A percentile compares a stretch with the other conserved stretches of the same genome.
Conservation (phyloP, 2,888 invertebrate species). For the Drosophila mimica region DNA sequence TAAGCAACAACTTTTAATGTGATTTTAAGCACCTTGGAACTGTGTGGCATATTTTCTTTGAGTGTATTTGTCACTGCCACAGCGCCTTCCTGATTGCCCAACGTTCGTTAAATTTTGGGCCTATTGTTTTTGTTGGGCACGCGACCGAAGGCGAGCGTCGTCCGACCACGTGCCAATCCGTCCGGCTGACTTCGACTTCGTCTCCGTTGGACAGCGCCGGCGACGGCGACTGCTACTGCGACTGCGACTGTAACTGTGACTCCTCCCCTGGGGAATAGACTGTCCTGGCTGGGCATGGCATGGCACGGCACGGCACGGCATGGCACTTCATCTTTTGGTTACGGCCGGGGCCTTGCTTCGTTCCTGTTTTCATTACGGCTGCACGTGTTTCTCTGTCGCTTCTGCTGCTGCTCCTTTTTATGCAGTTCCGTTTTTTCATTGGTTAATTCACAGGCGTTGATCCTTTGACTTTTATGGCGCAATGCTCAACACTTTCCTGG, state of each 20-base stretch:
- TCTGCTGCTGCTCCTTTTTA: conserved; percentile 49
- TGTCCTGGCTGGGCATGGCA: conserved; percentile 22
- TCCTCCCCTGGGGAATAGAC: conserved; percentile 54
- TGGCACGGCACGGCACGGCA: conserved; percentile 28
- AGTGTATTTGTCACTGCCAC: conserved; percentile 16
- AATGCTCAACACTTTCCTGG: conserved; percentile 82
- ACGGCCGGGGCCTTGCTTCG: conserved; percentile 40
- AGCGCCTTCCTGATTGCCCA: conserved; percentile 64
- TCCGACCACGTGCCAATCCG: conserved; percentile 51
- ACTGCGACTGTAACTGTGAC: conserved; percentile 38
- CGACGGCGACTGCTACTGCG: conserved; percentile 57
- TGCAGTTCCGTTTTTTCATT: conserved; percentile 31
- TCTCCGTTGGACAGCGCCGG: conserved; percentile 5
- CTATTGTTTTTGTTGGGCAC: conserved; percentile 81
- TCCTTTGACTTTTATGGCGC: conserved; percentile 79
- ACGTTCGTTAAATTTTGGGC: conserved; percentile 54
- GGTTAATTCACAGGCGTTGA: conserved; percentile 78
- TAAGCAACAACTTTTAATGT: not conserved
- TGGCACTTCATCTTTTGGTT: conserved; percentile 42
- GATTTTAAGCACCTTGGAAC: not conserved
- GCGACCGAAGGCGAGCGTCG: conserved; percentile 67
- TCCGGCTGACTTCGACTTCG: conserved; percentile 61
- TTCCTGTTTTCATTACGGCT: conserved; percentile 71
- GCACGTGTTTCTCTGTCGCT: conserved; percentile 58
- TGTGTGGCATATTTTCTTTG: not conserved